Base-by-base conservation (phyloP, 2,113 vertebrate genomes). In the Recurvirostra avosetta region DNA sequence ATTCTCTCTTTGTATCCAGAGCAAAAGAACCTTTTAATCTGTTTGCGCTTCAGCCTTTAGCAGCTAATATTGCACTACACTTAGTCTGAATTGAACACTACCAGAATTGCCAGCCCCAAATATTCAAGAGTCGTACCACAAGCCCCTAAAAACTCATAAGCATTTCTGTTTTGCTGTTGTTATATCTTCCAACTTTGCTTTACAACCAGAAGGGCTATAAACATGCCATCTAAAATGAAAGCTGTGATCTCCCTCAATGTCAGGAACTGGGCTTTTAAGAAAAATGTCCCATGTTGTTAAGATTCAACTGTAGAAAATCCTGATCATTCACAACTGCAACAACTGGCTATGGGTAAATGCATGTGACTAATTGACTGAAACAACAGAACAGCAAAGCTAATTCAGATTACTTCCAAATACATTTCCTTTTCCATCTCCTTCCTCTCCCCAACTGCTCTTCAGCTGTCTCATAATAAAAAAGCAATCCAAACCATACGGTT, bases 401-500 rank as follows among this genome's bases (percentile, higher is more conserved):
- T 86, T 92, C 43, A 90, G 67, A 75, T 92, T 45, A 93, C 87
- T 94, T 94, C 45, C 59, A 72, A 81, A 47, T 34, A 78, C 56
- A 86, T 59, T 92, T 88, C 90, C 86, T 92, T 96, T 85, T 74
- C 70, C 29, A 75, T 62, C 68, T 85, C 70, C 67, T 86, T 80
- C 79, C 66, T 74, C 70, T 72, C 56, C 34, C 9, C 15, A 78
- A 10, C 6, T 78, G 56, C 71, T 90, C 75, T 59, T 67, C 71
- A 68, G 72, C 75, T 78, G 77, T 72, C 89, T 90, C n/a, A 18
- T 61, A 93, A 61, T 41, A 75, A 86, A 94, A 79, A 32, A 88
- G 68, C 94, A 97, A 96, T 92, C 97, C 94, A 98, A 98, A 98
- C 94, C 97, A 98, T 96, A 98, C 96, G 97, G 92, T 83, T 81